Percentiles rank a stretch among this genome's conserved stretches.
Conservation (phyloP, 2,113 vertebrate species). For the Siphamia tubifer region DNA sequence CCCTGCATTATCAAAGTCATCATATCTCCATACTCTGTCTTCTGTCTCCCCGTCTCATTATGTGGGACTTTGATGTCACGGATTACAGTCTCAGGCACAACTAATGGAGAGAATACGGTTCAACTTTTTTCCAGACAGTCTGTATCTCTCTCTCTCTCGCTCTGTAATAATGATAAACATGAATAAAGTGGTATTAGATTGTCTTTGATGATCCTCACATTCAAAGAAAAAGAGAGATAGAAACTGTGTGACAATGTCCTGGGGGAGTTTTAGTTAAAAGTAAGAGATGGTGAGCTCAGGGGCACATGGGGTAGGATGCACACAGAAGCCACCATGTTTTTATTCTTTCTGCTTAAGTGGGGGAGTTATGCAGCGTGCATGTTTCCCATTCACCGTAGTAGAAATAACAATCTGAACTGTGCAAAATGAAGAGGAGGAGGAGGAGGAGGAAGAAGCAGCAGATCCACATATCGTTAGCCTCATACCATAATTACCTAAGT, state of each 20-base stretch:
- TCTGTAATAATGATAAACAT: conserved; percentile 53
- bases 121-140: conserved; percentile 9
- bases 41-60: conserved; percentile 40
- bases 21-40: background rate
- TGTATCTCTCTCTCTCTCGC: conserved; percentile 17
- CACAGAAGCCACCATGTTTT: background rate
- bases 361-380: background rate
- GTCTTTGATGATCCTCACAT: conserved; percentile 43
- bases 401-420: conserved; percentile 10
- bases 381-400: background rate
- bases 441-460: background rate
- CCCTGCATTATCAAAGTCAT: background rate
- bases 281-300: conserved; percentile 17
- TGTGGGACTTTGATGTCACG: conserved; percentile 29
- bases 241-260: conserved; percentile 25
- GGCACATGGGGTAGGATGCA: background rate
- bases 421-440: conserved; percentile 2
- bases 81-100: conserved; percentile 10
- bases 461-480: too few species aligned
- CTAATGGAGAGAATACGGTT: conserved; percentile 13
- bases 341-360: conserved; percentile 12
- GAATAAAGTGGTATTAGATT: conserved; percentile 31
- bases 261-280: conserved; percentile 24
- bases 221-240: conserved; percentile 29
- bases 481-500: too few species aligned